These are phyloP conservation scores for Galerucella pusilla DNA, from an alignment of 2,888 invertebrate genomes.

Conservation along the genomic window DNA sequence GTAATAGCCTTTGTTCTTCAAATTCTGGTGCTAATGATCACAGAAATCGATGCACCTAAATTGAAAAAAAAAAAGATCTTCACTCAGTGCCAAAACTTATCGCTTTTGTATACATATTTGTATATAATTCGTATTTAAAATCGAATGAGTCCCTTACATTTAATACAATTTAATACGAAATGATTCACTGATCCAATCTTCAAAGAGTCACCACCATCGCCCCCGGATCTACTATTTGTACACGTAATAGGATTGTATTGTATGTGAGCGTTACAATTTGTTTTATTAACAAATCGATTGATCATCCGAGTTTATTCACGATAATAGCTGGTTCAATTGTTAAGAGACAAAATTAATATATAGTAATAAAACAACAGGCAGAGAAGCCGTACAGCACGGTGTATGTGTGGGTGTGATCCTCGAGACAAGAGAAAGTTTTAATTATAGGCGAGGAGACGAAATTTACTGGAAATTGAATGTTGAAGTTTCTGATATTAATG, in stretches of 20 bases:
- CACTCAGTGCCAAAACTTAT: too few species aligned
- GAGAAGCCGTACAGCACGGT: background rate
- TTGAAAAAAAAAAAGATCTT: too few species aligned
- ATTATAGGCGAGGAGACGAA: constrained; percentile 2
- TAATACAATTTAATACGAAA: too few species aligned
- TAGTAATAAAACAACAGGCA: constrained; percentile 10
- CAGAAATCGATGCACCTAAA: too few species aligned
- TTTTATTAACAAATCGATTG: constrained; percentile 2
- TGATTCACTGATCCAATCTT: background rate
- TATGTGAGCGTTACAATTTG: background rate
- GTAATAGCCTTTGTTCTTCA: too few species aligned
- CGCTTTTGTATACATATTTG: too few species aligned
- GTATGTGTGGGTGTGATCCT: constrained; percentile 10
- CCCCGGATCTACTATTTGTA: background rate
- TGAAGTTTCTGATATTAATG: too few species aligned
- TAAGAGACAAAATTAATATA: constrained; percentile 4
- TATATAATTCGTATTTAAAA: too few species aligned
- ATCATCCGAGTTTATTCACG: constrained; percentile 6
- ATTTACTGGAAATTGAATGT: background rate
- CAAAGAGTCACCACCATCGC: background rate
- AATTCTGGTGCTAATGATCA: too few species aligned
- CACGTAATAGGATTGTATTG: background rate
- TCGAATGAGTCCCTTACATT: too few species aligned
- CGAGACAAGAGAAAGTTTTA: constrained; percentile 16
- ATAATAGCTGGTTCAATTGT: constrained; percentile 12